These are phyloP conservation scores for Spilogale gracilis DNA, from an alignment of 2,113 vertebrate species.

Conservation along the genomic window DNA sequence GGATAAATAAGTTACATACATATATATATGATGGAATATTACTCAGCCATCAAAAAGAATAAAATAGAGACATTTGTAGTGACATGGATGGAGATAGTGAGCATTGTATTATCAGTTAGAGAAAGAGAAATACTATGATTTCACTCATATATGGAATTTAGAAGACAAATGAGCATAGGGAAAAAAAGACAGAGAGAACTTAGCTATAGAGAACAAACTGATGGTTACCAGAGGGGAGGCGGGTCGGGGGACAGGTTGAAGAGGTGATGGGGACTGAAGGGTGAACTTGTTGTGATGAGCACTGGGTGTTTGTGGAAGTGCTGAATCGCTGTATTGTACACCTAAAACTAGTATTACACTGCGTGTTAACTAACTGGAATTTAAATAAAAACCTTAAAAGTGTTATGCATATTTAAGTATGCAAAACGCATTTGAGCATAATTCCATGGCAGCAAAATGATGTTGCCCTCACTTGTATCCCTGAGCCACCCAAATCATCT, in stretches of 20 bases:
- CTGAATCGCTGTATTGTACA: background rate
- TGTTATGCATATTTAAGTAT: background rate
- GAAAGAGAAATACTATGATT: background rate
- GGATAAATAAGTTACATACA: background rate
- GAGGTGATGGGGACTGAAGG: background rate
- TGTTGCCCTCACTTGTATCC: background rate
- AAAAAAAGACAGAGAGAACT: background rate
- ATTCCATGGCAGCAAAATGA: conserved; percentile 25
- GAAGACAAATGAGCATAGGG: background rate
- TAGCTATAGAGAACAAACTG: background rate
- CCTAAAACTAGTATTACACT: background rate
- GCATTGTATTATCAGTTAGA: background rate
- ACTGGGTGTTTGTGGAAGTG: background rate
- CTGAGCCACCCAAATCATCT: background rate
- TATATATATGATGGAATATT: background rate
- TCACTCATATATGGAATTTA: background rate
- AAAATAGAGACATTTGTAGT: background rate
- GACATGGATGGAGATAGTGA: background rate
- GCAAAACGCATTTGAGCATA: background rate
- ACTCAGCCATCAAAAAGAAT: background rate
- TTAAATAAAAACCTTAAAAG: background rate
- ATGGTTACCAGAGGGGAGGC: background rate
- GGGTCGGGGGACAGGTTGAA: background rate
- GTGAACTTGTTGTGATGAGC: background rate
- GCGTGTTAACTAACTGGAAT: background rate